Evolutionary conservation across 2,888 invertebrate species (phyloP), one percentile per base, ranked within the genome.

Genomic region (Lomographa bimaculata): DNA sequence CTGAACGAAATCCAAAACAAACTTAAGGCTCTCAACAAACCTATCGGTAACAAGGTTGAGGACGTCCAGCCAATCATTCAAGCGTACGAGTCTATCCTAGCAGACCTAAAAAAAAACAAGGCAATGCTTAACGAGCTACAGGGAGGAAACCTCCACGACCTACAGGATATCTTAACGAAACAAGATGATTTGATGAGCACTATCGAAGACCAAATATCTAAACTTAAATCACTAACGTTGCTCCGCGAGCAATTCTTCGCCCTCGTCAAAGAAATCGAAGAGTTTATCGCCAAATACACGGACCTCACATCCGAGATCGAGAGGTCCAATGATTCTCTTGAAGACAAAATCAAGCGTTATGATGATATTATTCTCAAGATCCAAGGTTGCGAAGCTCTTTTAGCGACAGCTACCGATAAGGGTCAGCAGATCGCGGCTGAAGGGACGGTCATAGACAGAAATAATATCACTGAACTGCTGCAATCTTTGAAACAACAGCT

Each of bases 341-440:
- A 96, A 70, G 96, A 96, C 21, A 97, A 96, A 71, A 96, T 97
- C 32, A 94, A 94, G 62, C 93, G 94, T 33, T 97, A 97, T 60
- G 96, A 96, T 64, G 95, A 96, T 53, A 93, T 96, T 0, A 95
- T 97, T 48, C 82, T 92, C 0, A 96, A 95, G 67, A 96, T 97
- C 33, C 97, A 96, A 82, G 96, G 96, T 61, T 96, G 96, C 70
- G 97, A 97, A 76, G 97, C 97, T 5, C 89, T 95, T 17, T 79
- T 98, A 4, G 95, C 96, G 0, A 93, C 95, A 2, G 97, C 97
- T 0, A 94, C 94, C 6, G 98, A 98, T 66, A 97, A 97, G 72
- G 98, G 97, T 0, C 96, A 96, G 65, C 96, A 97, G 74, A 97
- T 98, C 16, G 96, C 96, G 0, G 94, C 94, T 0, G 97, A 98